Percentiles rank a stretch among this genome's conserved stretches.
These are phyloP conservation scores for Manis javanica DNA, from an alignment of 2,797 vertebrate species.

Conservation along the genomic window DNA sequence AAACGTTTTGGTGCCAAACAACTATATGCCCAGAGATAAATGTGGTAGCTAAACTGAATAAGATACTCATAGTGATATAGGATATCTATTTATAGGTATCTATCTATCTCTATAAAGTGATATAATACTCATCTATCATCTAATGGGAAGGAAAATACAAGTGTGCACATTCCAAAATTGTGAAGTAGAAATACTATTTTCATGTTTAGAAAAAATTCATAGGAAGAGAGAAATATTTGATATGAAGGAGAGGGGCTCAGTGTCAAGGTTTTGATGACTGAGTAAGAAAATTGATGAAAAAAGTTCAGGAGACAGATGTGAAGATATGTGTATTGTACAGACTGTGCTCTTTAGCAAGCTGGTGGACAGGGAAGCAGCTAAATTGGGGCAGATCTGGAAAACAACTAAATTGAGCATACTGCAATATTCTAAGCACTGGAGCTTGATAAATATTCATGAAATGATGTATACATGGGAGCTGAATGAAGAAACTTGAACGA, in stretches of 20 bases:
- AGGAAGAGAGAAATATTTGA: neutral
- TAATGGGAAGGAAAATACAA: neutral
- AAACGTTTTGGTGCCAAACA: neutral
- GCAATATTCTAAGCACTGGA: neutral
- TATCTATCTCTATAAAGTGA: too few relatives aligned
- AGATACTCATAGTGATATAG: neutral
- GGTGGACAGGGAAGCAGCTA: neutral
- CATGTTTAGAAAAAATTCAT: neutral
- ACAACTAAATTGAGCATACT: neutral
- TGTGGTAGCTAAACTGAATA: neutral
- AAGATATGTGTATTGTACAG: too few relatives aligned
- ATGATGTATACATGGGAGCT: neutral
- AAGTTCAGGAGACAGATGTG: neutral
- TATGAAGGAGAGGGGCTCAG: neutral
- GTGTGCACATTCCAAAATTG: neutral
- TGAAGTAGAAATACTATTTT: neutral
- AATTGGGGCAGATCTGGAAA: neutral
- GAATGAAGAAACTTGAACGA: neutral
- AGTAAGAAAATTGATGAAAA: neutral
- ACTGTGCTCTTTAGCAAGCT: neutral
- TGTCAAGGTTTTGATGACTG: neutral
- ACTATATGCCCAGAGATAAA: neutral
- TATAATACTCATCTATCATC: neutral
- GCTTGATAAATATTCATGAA: neutral
- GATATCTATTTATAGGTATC: too few relatives aligned